These are phyloP conservation scores for Monopterus albus DNA, from an alignment of 2,113 vertebrate species.

Conservation along the genomic window DNA sequence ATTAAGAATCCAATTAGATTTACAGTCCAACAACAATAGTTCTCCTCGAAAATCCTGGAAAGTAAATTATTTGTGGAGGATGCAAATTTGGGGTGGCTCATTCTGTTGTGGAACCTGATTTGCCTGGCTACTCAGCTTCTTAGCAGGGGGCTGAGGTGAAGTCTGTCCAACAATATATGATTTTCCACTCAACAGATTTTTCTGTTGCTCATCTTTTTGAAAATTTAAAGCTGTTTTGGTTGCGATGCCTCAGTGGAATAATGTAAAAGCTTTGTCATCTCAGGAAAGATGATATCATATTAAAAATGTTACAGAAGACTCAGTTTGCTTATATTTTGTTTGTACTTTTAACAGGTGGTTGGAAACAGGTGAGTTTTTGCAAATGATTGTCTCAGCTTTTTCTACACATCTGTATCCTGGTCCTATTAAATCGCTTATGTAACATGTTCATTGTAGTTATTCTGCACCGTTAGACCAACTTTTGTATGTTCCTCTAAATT, in stretches of 20 bases:
- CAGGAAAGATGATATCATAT: not conserved
- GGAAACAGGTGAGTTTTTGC: not conserved
- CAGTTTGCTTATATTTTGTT: not conserved
- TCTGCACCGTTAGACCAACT: conserved; percentile 10
- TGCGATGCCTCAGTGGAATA: conserved; percentile 4
- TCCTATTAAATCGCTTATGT: no score
- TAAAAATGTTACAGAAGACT: not conserved
- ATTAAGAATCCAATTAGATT: conserved; percentile 60
- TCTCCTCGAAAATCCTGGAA: conserved; percentile 19
- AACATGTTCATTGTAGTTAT: conserved; percentile 18
- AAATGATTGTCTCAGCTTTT: not conserved
- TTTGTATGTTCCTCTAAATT: conserved; percentile 9
- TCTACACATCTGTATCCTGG: no score
- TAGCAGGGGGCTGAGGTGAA: conserved; percentile 8
- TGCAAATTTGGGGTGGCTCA: not conserved
- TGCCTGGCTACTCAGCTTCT: not conserved
- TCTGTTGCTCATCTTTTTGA: conserved; percentile 4
- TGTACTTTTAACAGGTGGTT: not conserved
- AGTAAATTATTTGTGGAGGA: conserved; percentile 20
- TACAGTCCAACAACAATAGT: conserved; percentile 25
- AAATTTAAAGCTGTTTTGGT: conserved; percentile 24
- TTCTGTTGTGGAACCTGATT: conserved; percentile 8
- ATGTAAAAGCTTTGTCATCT: not conserved
- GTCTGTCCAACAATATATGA: conserved; percentile 15
- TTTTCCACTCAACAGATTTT: conserved; percentile 19